Evolutionary conservation across 1,140 invertebrate species (phyloP).

Genomic region (Drosophila busckii): DNA sequence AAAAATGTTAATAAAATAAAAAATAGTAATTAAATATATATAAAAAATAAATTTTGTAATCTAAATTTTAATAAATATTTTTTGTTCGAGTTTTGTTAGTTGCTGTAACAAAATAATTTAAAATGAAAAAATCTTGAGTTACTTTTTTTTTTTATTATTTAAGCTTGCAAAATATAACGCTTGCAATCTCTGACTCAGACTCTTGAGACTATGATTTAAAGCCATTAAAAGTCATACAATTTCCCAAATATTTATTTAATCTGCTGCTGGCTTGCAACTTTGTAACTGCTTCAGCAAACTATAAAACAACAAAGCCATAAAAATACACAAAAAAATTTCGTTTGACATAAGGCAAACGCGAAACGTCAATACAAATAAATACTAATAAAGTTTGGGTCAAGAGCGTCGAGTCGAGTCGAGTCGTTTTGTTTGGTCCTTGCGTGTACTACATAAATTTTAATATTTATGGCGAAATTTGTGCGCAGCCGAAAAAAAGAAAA

Average conservation of each 20-base stretch:
- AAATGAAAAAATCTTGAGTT: too few relatives aligned
- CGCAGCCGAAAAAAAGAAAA: slow-evolving; percentile 12
- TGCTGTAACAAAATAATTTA: too few relatives aligned
- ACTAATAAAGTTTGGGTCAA: slow-evolving; percentile 55
- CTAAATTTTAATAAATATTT: too few relatives aligned
- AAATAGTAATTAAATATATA: too few relatives aligned
- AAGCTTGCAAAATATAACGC: too few relatives aligned
- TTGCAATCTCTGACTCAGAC: neutral
- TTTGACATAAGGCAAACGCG: slow-evolving; percentile 50
- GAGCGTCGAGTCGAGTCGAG: slow-evolving; percentile 26
- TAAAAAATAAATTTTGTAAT: too few relatives aligned
- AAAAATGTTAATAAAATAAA: too few relatives aligned
- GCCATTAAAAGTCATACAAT: too few relatives aligned
- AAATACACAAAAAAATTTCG: slow-evolving; percentile 19
- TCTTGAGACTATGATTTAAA: too few relatives aligned
- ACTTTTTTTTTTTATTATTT: too few relatives aligned
- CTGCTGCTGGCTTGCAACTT: slow-evolving; percentile 10
- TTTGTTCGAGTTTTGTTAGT: too few relatives aligned
- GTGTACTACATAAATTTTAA: slow-evolving; percentile 72
- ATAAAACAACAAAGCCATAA: slow-evolving; percentile 44
- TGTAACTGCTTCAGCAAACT: slow-evolving; percentile 12
- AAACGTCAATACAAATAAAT: slow-evolving; percentile 59
- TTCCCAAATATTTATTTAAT: too few relatives aligned
- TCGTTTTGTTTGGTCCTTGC: slow-evolving; percentile 43
- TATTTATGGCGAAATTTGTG: slow-evolving; percentile 62